Base-by-base conservation (phyloP, 2,797 vertebrate genomes). In the Hypotaenidia okinawae region DNA sequence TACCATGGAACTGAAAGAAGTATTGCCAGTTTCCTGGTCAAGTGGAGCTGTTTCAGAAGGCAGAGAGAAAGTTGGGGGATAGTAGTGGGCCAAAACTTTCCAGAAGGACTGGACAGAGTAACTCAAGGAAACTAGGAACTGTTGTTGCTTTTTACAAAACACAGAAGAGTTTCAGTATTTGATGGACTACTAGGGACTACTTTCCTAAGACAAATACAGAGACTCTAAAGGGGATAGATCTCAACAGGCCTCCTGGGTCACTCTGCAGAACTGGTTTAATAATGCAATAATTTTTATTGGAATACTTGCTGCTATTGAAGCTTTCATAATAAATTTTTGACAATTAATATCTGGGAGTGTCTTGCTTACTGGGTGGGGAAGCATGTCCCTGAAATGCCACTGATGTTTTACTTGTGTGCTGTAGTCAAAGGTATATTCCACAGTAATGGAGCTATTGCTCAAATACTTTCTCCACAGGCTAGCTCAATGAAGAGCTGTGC, bases 281-380 rank as follows among this genome's bases (percentile, higher is more conserved):
- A 78, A 87, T 95, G 95, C 93, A 96, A 89, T 94, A 97, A 92
- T 28, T 96, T 94, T 94, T 89, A 84, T 77, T 97, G 84, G 96
- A 96, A 45, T 89, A 92, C 41, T 95, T 95, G 93, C 87, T 97
- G 94, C 95, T 94, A 77, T 94, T 89, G 89, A 97, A 97, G 91
- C 81, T 96, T 96, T 96, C 91, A 70, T 97, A 98, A 98, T 98
- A 98, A 98, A 98, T 93, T 83, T 93, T 96, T 96, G 89, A 97
- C 96, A 96, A 79, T 85, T 79, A 96, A 84, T 37, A 84, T 84
- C 10, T 97, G 90, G 95, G 96, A 85, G 81, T 97, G 91, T 95
- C 93, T 97, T 96, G 88, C 87, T 96, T 96, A 87, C 62, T 95
- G 93, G 75, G 79, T 91, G 76, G 93, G 83, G 92, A 84, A 91